Base-by-base conservation (phyloP, 2,888 invertebrate species). In the Arctia plantaginis region DNA sequence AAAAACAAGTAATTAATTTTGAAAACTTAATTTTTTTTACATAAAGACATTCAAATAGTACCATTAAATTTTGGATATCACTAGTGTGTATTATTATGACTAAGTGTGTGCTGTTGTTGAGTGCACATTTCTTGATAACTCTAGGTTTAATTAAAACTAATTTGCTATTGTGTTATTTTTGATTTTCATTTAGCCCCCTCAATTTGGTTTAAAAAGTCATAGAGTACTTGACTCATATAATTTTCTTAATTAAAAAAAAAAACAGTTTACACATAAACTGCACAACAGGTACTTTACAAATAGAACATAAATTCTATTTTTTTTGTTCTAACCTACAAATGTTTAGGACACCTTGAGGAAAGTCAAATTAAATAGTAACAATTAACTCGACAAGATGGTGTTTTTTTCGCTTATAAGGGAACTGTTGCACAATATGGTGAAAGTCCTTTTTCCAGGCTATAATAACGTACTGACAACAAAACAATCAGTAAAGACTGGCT, bases 71-170 rank as follows among this genome's bases (percentile, higher is more conserved):
- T 73, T 77, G 75, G 68, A 78, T 80, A 82, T 81, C 77, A 82
- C 77, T 66, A 72, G 75, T 79, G 81, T 83, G 84, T 82, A 73
- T 73, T 77, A 59, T 77, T 84, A 78, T 82, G 80, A 80, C 75
- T 83, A 82, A 81, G 83, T 80, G 82, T 86, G 81, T 84, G 82
- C 84, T 80, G 73, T 47, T 62, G 70, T 83, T n/a, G 15, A 66
- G 39, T 62, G 66, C 77, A 83, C 85, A 78, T 77, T 74, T 76
- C 82, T 86, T 86, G 82, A 89, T 87, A 88, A 85, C 86, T 81
- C 86, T 93, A 90, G 87, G 83, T 27, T 88, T 90, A 86, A 92
- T 89, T 90, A 94, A 94, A 93, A 84, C 92, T 92, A 93, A 90
- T 93, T 94, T 92, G 88, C 87, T 89, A 91, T 92, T 93, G 91